phyloP scores from a whole-genome alignment of 2,888 invertebrate species.

The Branchipolynoe longqiensis region DNA sequence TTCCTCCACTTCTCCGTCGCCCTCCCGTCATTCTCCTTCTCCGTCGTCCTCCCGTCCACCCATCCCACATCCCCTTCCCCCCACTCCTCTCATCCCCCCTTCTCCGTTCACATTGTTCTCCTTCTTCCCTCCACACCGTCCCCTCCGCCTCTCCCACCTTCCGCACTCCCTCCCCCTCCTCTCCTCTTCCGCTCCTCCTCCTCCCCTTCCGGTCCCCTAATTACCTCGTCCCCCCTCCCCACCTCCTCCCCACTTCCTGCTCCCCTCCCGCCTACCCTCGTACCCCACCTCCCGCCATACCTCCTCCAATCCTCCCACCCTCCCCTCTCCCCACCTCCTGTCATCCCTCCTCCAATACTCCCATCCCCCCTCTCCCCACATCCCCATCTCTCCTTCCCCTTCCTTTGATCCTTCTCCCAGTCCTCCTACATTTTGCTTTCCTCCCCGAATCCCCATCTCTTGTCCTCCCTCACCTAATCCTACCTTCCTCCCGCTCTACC shows the following conservation, averaged over 20 bases:
- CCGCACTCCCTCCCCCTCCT: neutral
- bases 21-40: too few species aligned
- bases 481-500: neutral
- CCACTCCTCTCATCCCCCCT: too few species aligned
- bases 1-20: too few species aligned
- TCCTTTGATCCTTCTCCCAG: neutral
- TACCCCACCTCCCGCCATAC: neutral
- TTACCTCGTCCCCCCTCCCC: neutral
- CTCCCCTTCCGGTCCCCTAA: neutral
- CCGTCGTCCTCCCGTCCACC: too few species aligned
- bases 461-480: slow-evolving; percentile 3
- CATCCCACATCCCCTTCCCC: too few species aligned
- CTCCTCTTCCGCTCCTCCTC: neutral
- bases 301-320: neutral
- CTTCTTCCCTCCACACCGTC: too few species aligned
- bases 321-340: neutral
- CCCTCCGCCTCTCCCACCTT: too few species aligned
- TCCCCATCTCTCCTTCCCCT: neutral
- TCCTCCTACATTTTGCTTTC: neutral
- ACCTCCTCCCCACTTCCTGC: neutral
- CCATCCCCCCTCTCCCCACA: neutral
- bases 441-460: neutral
- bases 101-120: too few species aligned
- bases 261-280: slow-evolving; percentile 2
- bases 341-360: neutral